Conservation (phyloP, 1,140 invertebrate species). For the Drosophila bocki region DNA sequence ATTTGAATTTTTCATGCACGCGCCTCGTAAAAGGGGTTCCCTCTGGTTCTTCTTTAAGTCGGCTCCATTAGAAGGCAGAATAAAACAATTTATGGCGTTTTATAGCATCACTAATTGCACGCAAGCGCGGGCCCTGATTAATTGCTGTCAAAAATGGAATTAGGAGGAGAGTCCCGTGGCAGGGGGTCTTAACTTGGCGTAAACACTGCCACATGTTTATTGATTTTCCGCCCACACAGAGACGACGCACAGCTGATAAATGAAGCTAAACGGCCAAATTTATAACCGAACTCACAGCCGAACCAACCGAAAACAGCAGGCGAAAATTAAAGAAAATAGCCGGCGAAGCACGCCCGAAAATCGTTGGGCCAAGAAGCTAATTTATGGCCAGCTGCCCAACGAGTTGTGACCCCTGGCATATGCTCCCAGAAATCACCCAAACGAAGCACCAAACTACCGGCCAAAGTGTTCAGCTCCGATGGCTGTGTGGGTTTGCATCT, state of each 20-base stretch:
- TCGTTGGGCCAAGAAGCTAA: slow-evolving; percentile 66
- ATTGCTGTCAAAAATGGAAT: slow-evolving; percentile 58
- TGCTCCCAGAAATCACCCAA: slow-evolving; percentile 19
- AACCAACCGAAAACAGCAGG: slow-evolving; percentile 13
- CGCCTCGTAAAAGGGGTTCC: slow-evolving; percentile 52
- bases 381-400: slow-evolving; percentile 56
- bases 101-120: slow-evolving; percentile 68
- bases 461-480: slow-evolving; percentile 30
- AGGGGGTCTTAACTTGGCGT: neutral
- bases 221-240: slow-evolving; percentile 45
- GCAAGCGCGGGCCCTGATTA: slow-evolving; percentile 57
- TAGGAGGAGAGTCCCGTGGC: slow-evolving; percentile 10
- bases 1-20: slow-evolving; percentile 75
- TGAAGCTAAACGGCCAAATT: slow-evolving; percentile 48
- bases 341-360: slow-evolving; percentile 43
- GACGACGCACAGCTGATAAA: slow-evolving; percentile 42
- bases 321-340: slow-evolving; percentile 54
- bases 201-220: slow-evolving; percentile 53
- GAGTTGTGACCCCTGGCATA: slow-evolving; percentile 46
- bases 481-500: slow-evolving; percentile 38
- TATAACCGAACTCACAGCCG: slow-evolving; percentile 28
- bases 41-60: slow-evolving; percentile 16
- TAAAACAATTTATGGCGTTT: slow-evolving; percentile 66
- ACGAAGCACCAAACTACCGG: slow-evolving; percentile 5
- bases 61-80: slow-evolving; percentile 43